These are phyloP conservation scores for Pomacea maculata DNA, from an alignment of 1,140 invertebrate genomes.

Conservation along the genomic window DNA sequence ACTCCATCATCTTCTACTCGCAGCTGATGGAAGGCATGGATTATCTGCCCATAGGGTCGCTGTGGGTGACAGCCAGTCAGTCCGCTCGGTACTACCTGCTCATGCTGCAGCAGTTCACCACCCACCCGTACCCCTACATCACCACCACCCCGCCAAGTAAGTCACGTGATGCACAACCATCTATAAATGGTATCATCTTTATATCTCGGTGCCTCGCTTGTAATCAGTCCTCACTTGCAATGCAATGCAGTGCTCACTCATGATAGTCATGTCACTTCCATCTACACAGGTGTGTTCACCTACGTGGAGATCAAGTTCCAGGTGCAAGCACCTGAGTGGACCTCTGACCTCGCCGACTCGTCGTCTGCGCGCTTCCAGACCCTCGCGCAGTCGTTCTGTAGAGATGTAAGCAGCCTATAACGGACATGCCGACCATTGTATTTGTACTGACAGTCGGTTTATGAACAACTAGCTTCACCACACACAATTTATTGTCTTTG, in stretches of 20 bases:
- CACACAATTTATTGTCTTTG: no score
- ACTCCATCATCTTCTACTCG: slow-evolving; percentile 1
- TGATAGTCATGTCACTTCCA: background rate
- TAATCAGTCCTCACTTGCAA: background rate
- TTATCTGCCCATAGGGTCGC: slow-evolving; percentile 1
- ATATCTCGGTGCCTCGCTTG: background rate
- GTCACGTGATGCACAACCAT: background rate
- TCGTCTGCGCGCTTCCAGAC: background rate
- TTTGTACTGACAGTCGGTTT: no score
- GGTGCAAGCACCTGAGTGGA: background rate
- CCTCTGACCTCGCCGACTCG: background rate
- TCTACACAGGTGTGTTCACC: background rate
- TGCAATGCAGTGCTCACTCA: background rate
- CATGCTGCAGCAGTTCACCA: background rate
- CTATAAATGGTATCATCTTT: background rate
- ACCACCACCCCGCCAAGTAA: slow-evolving; percentile 1
- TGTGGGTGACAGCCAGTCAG: background rate
- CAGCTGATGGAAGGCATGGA: background rate
- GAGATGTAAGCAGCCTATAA: background rate
- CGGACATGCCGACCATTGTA: no score
- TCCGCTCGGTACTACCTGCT: background rate
- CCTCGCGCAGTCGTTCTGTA: background rate
- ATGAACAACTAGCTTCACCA: no score
- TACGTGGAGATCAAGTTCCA: slow-evolving; percentile 11
- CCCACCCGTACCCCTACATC: background rate